Evolutionary conservation across 2,888 invertebrate genomes (phyloP).

Genomic region (Scaptomyza flava): DNA sequence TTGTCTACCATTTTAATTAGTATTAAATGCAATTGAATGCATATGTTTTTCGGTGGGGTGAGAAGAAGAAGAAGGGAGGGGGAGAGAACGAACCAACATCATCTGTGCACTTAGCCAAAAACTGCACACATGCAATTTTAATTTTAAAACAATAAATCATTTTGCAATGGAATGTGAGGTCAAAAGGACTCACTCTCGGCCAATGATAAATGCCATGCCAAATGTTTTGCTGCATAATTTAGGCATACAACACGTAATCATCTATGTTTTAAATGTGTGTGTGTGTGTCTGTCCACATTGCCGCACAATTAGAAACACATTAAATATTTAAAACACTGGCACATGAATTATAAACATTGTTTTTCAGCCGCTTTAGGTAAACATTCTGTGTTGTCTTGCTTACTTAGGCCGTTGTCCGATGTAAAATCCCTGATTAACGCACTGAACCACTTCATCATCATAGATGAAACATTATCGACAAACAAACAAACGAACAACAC

Average conservation of each 20-base stretch:
- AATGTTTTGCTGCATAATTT: slow-evolving; percentile 57
- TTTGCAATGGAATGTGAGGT: slow-evolving; percentile 13
- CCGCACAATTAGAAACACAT: slow-evolving; percentile 73
- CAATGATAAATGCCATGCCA: slow-evolving; percentile 30
- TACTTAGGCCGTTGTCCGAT: slow-evolving; percentile 10
- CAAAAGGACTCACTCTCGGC: background rate
- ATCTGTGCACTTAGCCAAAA: slow-evolving; percentile 58
- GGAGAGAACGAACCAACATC: background rate
- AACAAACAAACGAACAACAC: slow-evolving; percentile 37
- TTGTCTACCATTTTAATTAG: slow-evolving; percentile 74
- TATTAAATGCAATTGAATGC: slow-evolving; percentile 64
- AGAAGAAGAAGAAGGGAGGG: too few relatives aligned
- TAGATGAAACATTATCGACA: slow-evolving; percentile 40
- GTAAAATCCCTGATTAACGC: slow-evolving; percentile 43
- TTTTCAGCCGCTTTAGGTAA: slow-evolving; percentile 41
- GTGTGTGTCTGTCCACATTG: slow-evolving; percentile 33
- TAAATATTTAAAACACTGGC: slow-evolving; percentile 68
- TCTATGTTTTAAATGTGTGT: background rate
- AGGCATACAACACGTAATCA: slow-evolving; percentile 11
- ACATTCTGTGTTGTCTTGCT: slow-evolving; percentile 33
- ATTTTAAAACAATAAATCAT: slow-evolving; percentile 71
- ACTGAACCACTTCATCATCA: slow-evolving; percentile 38
- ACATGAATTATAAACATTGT: slow-evolving; percentile 51
- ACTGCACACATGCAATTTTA: slow-evolving; percentile 50
- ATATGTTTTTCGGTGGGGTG: slow-evolving; percentile 23